These are phyloP conservation scores for Megalops atlanticus DNA, from an alignment of 2,113 vertebrate species.

Conservation along the genomic window DNA sequence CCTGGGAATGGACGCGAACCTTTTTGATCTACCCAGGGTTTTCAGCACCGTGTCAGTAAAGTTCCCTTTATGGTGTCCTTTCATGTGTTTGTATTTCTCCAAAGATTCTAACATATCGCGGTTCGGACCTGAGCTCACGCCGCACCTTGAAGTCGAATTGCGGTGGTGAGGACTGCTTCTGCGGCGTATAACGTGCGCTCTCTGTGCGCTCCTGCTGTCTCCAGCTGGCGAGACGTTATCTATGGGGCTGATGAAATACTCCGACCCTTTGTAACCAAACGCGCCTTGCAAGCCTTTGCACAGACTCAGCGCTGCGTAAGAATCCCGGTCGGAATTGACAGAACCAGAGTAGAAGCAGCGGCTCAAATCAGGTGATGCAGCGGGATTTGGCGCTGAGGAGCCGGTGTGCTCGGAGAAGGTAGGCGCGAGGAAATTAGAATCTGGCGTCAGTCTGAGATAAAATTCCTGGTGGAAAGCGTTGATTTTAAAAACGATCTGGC, in stretches of 20 bases:
- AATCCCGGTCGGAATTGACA: constrained; percentile 83
- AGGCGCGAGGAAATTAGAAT: constrained; percentile 86
- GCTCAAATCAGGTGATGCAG: constrained; percentile 63
- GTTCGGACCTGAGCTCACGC: constrained; percentile 79
- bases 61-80: constrained; percentile 35
- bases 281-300: constrained; percentile 88
- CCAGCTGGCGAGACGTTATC: constrained; percentile 55
- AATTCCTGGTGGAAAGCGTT: constrained; percentile 88
- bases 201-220: constrained; percentile 35
- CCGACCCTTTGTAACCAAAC: constrained; percentile 84
- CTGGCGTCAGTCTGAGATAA: constrained; percentile 81
- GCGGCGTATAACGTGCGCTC: constrained; percentile 81
- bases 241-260: constrained; percentile 85
- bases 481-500: constrained; percentile 72
- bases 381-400: constrained; percentile 50
- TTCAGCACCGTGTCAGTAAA: constrained; percentile 58
- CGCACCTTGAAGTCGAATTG: constrained; percentile 79
- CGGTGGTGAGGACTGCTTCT: constrained; percentile 60
- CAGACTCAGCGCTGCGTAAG: constrained; percentile 89
- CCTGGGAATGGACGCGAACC: constrained; percentile 89
- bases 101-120: constrained; percentile 75
- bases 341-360: constrained; percentile 92
- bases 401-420: constrained; percentile 73
- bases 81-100: constrained; percentile 76
- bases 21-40: constrained; percentile 76